phyloP scores from a whole-genome alignment of 2,113 vertebrate species.

The cattle (Bos taurus) region DNA sequence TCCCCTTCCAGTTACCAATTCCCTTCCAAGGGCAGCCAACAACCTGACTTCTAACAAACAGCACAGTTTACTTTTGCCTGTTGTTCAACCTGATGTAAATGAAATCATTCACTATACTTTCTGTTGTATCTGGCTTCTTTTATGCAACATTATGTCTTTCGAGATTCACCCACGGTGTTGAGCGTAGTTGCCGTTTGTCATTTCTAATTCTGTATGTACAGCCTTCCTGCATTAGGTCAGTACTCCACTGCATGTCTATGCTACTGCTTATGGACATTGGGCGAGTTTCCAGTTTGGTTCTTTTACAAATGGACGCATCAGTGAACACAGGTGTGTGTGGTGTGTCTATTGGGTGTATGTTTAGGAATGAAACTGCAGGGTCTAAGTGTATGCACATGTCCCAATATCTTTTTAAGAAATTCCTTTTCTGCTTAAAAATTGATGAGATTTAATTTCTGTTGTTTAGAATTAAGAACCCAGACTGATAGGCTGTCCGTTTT shows the following conservation, averaged over 20 bases:
- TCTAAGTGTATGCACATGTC: neutral
- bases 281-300: neutral
- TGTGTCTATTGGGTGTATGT: neutral
- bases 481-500: neutral
- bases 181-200: neutral
- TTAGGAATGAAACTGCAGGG: neutral
- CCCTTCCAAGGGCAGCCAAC: neutral
- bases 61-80: neutral
- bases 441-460: neutral
- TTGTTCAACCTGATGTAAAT: conserved; percentile 7
- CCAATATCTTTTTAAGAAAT: neutral
- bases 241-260: neutral
- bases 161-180: neutral
- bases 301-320: neutral
- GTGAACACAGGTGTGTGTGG: neutral
- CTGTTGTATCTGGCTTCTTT: conserved; percentile 1
- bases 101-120: neutral
- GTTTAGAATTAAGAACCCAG: neutral
- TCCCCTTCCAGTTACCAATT: neutral
- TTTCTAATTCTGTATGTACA: neutral
- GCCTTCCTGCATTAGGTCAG: neutral
- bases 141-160: neutral
- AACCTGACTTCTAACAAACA: neutral
- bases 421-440: conserved; percentile 6
- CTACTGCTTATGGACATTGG: neutral